Conservation (phyloP, 2,113 vertebrate species). For the Varanus komodoensis region DNA sequence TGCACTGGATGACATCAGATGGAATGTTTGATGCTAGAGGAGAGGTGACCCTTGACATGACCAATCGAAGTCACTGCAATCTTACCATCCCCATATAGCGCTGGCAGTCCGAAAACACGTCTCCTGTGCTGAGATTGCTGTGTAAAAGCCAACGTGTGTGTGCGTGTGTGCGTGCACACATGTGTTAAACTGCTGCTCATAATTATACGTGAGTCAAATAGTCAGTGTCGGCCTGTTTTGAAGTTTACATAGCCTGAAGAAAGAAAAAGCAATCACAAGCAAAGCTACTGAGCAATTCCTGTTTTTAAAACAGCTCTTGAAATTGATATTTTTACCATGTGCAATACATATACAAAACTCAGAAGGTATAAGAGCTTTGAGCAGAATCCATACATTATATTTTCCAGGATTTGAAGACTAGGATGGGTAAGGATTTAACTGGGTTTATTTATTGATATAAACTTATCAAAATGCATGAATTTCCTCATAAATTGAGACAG, state of each 20-base stretch:
- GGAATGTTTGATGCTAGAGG: slow-evolving; percentile 29
- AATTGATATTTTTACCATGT: not conserved
- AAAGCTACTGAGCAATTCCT: not conserved
- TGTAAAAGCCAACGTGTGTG: not conserved
- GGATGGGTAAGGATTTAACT: not conserved
- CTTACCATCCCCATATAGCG: not conserved
- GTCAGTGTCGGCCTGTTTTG: not conserved
- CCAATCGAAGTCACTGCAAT: slow-evolving; percentile 41
- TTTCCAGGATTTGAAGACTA: not conserved
- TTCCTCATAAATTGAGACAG: too few relatives aligned
- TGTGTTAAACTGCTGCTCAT: not conserved
- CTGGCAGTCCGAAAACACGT: not conserved
- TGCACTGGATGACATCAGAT: slow-evolving; percentile 15
- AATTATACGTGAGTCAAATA: not conserved
- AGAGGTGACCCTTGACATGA: slow-evolving; percentile 33
- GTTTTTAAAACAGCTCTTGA: not conserved
- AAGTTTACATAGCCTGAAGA: not conserved
- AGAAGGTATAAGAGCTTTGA: not conserved
- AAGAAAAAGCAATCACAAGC: not conserved
- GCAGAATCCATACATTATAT: not conserved
- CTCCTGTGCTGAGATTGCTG: not conserved
- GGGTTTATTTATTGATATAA: too few relatives aligned
- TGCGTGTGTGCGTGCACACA: too few relatives aligned
- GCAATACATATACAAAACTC: not conserved
- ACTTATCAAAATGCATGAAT: too few relatives aligned